Evolutionary conservation across 2,797 vertebrate genomes (phyloP).

Genomic region (Amblyopsis hoosieri): DNA sequence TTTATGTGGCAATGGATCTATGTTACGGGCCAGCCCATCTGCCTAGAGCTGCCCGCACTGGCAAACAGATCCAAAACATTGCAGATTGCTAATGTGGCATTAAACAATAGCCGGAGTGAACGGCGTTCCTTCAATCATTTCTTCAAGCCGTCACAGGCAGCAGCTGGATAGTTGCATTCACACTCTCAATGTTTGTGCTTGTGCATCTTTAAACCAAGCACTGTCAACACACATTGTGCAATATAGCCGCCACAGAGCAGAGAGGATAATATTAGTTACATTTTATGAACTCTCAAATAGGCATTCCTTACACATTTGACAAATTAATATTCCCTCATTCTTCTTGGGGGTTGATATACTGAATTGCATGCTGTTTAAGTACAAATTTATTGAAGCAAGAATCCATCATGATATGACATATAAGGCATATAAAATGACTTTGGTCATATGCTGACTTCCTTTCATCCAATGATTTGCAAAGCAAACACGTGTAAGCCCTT

Average conservation of each 20-base stretch:
- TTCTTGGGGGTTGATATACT: background rate
- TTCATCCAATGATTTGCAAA: conserved; percentile 87
- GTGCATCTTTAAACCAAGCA: conserved; percentile 31
- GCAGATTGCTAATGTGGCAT: conserved; percentile 83
- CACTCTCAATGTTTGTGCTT: conserved; percentile 6
- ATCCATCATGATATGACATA: conserved; percentile 17
- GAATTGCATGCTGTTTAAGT: too few species aligned
- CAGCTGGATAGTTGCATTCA: conserved; percentile 45
- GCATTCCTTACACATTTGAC: background rate
- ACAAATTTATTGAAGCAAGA: too few species aligned
- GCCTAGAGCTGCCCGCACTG: conserved; percentile 70
- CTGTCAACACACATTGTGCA: conserved; percentile 3
- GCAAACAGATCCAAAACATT: conserved; percentile 58
- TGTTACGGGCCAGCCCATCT: conserved; percentile 78
- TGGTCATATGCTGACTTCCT: conserved; percentile 47
- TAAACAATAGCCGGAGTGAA: conserved; percentile 72
- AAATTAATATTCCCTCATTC: background rate
- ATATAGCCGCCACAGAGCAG: background rate
- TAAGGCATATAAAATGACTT: conserved; percentile 38
- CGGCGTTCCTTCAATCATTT: conserved; percentile 61
- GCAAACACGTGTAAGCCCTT: conserved; percentile 84
- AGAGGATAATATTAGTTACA: background rate
- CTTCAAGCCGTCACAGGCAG: conserved; percentile 54
- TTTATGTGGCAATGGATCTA: conserved; percentile 81
- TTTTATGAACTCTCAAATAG: too few species aligned